Evolutionary conservation across 1,140 invertebrate species (phyloP), one percentile per base, ranked within the genome.

Genomic region (Euura lappo): DNA sequence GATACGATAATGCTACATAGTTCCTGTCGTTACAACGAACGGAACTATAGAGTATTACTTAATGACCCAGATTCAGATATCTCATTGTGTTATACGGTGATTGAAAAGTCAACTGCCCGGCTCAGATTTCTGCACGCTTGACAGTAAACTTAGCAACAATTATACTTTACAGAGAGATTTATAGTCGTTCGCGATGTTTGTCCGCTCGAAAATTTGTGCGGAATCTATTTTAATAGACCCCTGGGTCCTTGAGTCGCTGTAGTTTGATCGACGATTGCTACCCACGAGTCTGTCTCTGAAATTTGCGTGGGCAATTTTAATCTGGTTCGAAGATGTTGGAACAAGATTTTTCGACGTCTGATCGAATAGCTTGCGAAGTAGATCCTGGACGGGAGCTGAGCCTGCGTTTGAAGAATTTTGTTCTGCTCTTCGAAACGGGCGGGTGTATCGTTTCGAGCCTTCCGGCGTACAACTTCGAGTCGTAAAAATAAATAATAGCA

Each of bases 401-500:
- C 51, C 51, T n/a, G 51, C 51, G 51, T 6, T 60, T n/a, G 1
- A 60, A 60, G 28, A 28, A 28, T 28, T 28, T 28, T 1, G 28
- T 1, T 28, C 28, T 28, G 28, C 28, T 28, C 28, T 28, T 28
- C 28, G 28, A 28, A 28, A 28, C 28, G 28, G 28, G 28, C 28
- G 28, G 6, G 51, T n/a, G 6, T 60, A 60, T 60, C 51, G 51
- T 60, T 60, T 60, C 51, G 13, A 60, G 51, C 51, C 51, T 60
- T 60, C 8, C 51, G 6, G 51, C 51, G 51, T 60, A 60, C 28
- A 28, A 28, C 51, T 8, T 60, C 51, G 3, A 60, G 51, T 60
- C 51, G 51, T 60, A 60, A 60, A 60, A 60, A 60, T 60, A 60
- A 60, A 60, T 60, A 60, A 60, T 60, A 60, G 51, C 51, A 60